phyloP scores from a whole-genome alignment of 2,113 vertebrate genomes.

The Seriola rivoliana region DNA sequence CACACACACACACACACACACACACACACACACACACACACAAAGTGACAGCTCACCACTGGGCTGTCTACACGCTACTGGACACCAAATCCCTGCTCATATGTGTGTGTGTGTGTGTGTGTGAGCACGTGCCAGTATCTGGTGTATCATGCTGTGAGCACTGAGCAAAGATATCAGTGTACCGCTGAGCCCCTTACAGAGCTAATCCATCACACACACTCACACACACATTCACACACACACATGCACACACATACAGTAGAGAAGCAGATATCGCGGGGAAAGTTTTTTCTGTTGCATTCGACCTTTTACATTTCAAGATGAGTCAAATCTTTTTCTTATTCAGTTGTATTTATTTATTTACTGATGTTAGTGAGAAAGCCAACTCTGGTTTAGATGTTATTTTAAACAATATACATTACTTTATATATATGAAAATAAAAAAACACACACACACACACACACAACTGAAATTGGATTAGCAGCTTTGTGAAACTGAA shows the following conservation, averaged over 20 bases:
- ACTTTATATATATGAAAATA: background rate
- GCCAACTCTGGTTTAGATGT: background rate
- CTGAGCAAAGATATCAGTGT: constrained; percentile 82
- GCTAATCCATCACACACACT: constrained; percentile 77
- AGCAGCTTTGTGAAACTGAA: background rate
- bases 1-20: constrained; percentile 24
- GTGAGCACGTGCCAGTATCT: constrained; percentile 75
- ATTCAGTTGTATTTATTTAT: background rate
- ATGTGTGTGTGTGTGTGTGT: constrained; percentile 29
- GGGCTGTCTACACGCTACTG: constrained; percentile 74
- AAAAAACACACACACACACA: background rate
- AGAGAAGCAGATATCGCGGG: constrained; percentile 29
- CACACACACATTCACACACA: constrained; percentile 53
- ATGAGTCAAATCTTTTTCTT: background rate
- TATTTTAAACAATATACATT: background rate
- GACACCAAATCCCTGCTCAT: constrained; percentile 74
- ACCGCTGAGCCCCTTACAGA: constrained; percentile 77
- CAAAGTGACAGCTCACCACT: constrained; percentile 70
- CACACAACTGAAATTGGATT: background rate
- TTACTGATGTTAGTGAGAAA: background rate
- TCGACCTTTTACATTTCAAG: background rate
- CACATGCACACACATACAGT: constrained; percentile 30
- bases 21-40: constrained; percentile 47
- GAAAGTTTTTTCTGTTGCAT: background rate
- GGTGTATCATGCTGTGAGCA: constrained; percentile 78